Conservation (phyloP, 1,140 invertebrate genomes). For the Cephus cinctus region DNA sequence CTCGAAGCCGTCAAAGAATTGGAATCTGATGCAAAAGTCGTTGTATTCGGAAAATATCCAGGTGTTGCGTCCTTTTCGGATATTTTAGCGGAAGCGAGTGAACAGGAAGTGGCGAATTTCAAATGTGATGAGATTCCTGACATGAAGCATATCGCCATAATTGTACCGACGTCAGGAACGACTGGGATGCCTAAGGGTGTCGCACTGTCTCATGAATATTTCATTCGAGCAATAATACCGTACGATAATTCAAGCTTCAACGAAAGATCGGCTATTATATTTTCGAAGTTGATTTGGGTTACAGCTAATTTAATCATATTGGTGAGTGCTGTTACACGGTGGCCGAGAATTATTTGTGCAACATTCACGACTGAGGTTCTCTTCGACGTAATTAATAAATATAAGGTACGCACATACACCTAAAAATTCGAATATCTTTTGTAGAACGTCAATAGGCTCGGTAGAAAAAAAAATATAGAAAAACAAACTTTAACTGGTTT, state of each 20-base stretch:
- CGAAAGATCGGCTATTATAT: neutral
- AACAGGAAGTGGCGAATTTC: slow-evolving; percentile 14
- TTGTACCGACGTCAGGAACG: slow-evolving; percentile 22
- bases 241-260: neutral
- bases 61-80: slow-evolving; percentile 8
- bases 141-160: slow-evolving; percentile 17
- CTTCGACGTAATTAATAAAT: no score
- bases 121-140: slow-evolving; percentile 11
- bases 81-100: slow-evolving; percentile 2
- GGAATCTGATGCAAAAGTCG: slow-evolving; percentile 10
- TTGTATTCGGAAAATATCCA: slow-evolving; percentile 26
- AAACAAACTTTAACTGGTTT: no score
- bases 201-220: neutral
- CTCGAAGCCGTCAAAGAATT: slow-evolving; percentile 17
- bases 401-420: no score
- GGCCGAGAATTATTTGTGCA: no score
- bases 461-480: no score
- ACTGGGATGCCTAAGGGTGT: slow-evolving; percentile 24
- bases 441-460: no score
- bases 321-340: no score
- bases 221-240: no score
- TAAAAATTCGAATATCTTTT: no score
- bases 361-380: no score
- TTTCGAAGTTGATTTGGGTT: neutral
- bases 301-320: no score